Evolutionary conservation across 2,113 vertebrate genomes (phyloP).

Genomic region (Vulpes lagopus): DNA sequence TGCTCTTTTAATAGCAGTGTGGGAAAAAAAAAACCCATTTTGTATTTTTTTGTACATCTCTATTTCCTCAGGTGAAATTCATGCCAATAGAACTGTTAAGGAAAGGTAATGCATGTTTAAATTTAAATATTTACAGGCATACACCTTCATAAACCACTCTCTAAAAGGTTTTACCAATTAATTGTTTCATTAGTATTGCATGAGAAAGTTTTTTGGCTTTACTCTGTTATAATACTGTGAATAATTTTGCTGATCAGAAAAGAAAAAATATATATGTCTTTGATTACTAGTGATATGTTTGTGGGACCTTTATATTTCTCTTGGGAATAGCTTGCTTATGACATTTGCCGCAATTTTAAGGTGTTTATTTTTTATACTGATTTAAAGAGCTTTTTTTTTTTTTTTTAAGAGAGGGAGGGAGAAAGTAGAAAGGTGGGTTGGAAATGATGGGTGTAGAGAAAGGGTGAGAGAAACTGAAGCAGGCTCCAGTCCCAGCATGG

Average conservation of each 20-base stretch:
- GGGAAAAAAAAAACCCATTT: neutral
- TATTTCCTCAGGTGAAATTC: conserved; percentile 40
- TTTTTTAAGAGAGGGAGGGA: neutral
- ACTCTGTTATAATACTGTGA: neutral
- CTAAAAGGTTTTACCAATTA: conserved; percentile 41
- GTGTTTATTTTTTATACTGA: conserved; percentile 17
- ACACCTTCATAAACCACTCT: neutral
- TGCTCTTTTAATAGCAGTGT: conserved; percentile 27
- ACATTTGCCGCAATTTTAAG: conserved; percentile 16
- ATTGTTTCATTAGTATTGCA: neutral
- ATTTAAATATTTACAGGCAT: neutral
- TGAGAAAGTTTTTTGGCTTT: neutral
- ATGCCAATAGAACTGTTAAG: neutral
- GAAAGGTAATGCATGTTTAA: conserved; percentile 9
- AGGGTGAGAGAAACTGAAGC: neutral
- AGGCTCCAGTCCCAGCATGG: neutral
- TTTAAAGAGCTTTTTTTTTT: neutral
- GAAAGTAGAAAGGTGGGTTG: neutral
- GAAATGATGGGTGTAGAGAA: neutral
- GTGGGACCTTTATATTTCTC: neutral
- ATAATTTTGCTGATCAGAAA: conserved; percentile 26
- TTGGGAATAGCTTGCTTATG: conserved; percentile 12
- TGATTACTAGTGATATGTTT: conserved; percentile 25
- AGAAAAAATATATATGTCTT: conserved; percentile 39
- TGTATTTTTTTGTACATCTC: conserved; percentile 10